Base-by-base conservation (phyloP, 1,140 invertebrate species). In the Drosophila sp. region DNA sequence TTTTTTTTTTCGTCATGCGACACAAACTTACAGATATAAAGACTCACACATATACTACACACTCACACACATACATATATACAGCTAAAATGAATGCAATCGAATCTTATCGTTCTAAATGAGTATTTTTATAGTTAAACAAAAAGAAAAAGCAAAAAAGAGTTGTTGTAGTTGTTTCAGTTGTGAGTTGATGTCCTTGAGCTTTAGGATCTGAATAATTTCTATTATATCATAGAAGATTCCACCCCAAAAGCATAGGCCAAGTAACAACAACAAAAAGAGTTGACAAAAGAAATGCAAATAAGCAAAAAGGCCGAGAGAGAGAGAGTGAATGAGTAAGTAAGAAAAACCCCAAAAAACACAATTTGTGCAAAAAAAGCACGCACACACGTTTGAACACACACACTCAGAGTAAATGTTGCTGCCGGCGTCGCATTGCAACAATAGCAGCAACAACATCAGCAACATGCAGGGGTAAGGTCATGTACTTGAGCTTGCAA, bases 1-100 rank as follows among this genome's bases (percentile, higher is more conserved):
- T 76, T 76, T 71, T 71, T 68, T 78, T 83, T 87, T 87, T 84
- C 85, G 84, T 89, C 84, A 87, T 89, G 83, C 83, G 84, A 89
- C 71, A 77, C 60, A 73, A 50, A 50, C 44, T 50, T 23, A 50
- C 44, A 50, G 44, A 50, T 76, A 64, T 56, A 63, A 33, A 50
- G 11, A 66, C 40, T 25, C 47, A 50, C n/a, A 66, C 30, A 70
- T 64, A 64, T 25, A 50, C 6, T 63, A 69, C 57, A 68, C 33
- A 73, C 55, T 67, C 44, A 41, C 38, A 33, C 23, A 38, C 17
- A 67, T 27, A 8, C 29, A 25, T 11, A 17, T 29, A 41, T 40
- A 23, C 60, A 58, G 40, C 35, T 47, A 50, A 23, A 40, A 30
- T 11, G 47, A 60, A 50, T 65, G 65, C 71, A 69, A 76, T 66